phyloP scores from a whole-genome alignment of 2,797 vertebrate species.

The Ceryle rudis region DNA sequence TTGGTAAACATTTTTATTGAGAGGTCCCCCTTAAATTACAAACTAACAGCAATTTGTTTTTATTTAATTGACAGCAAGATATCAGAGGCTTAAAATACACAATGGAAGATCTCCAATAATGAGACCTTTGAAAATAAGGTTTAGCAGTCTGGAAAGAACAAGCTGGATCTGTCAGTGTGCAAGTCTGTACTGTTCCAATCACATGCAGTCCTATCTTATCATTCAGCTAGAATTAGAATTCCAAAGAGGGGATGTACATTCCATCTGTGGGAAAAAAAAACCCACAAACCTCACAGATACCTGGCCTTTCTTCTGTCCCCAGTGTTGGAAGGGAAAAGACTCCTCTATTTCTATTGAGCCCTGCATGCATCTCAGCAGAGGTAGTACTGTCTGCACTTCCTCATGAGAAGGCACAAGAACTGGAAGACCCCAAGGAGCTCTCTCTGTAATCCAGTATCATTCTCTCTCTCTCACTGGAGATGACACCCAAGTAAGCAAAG shows the following conservation, averaged over 20 bases:
- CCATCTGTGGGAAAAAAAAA: neutral
- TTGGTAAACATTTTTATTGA: constrained; percentile 48
- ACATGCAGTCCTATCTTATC: neutral
- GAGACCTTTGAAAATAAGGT: constrained; percentile 50
- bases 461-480: neutral
- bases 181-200: neutral
- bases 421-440: neutral
- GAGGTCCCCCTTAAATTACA: constrained; percentile 18
- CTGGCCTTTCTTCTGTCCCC: neutral
- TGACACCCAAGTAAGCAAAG: neutral
- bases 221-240: neutral
- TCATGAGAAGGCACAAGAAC: accelerated
- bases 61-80: constrained; percentile 40
- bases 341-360: neutral
- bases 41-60: constrained; percentile 55
- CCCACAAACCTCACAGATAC: neutral
- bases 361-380: neutral
- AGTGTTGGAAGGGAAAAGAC: neutral
- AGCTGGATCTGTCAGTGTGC: neutral
- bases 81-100: constrained; percentile 47
- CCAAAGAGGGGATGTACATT: neutral
- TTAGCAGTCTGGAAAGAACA: constrained; percentile 37
- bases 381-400: neutral
- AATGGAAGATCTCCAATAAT: constrained; percentile 52
- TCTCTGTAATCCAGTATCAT: neutral